Base-by-base conservation (phyloP, 2,797 vertebrate genomes). In the Tarsius wallacei region DNA sequence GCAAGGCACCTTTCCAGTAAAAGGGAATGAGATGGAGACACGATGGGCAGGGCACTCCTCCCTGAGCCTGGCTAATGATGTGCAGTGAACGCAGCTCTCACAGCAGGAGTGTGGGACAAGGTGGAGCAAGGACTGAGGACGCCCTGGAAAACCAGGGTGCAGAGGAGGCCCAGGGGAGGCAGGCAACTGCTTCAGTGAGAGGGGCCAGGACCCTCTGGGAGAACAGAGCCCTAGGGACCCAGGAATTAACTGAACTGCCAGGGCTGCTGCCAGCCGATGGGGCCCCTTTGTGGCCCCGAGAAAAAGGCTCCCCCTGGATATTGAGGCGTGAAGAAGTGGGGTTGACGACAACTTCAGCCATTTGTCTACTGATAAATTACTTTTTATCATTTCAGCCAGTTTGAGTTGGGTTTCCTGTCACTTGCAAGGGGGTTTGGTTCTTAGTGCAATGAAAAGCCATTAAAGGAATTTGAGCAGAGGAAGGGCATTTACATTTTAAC, bases 361-460 rank as follows among this genome's bases (percentile, higher is more conserved):
- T 74, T 91, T 68, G 55, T 12, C 59, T 73, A 26, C 92, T 85
- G 28, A 47, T 77, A 87, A 83, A 93, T 93, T 86, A 64, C 28
- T 78, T 94, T 88, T 82, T 80, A 87, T 94, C 90, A 31, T 87
- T 36, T 36, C 87, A 89, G 90, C 68, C 89, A 53, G 51, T 88
- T 90, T 2, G 13, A 85, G 73, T 85, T 94, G 89, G 61, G 53
- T 74, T 96, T 95, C 91, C 81, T 94, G 93, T 87, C 88, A 81
- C 31, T 86, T 31, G 73, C 78, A 21, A 16, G 84, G 91, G 91
- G 86, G 86, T 93, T 90, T 86, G 87, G 53, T 93, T 93, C 82
- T 90, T 91, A 89, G 93, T 78, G 68, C 85, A 78, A 10, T 85
- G 63, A 95, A 90, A 96, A 93, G 82, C 88, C 57, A 63, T 87